These are phyloP conservation scores for Dendroctonus valens DNA, from an alignment of 1,140 invertebrate species.

Conservation along the genomic window DNA sequence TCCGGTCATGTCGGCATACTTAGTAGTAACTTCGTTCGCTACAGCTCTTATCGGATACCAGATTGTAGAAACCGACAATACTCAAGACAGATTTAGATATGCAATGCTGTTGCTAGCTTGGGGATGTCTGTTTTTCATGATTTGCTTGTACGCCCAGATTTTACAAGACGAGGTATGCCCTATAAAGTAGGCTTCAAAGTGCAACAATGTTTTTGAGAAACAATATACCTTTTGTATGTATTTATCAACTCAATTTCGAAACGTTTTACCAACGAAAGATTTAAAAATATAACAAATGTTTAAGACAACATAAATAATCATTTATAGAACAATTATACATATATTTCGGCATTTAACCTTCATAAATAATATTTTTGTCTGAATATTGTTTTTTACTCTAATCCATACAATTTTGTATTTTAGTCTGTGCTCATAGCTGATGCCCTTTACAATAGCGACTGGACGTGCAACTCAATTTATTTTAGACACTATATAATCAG, in stretches of 20 bases:
- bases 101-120: slow-evolving; percentile 13
- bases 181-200: too few relatives aligned
- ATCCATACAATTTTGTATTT: neutral
- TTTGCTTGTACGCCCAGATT: slow-evolving; percentile 12
- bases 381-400: too few relatives aligned
- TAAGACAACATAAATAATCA: too few relatives aligned
- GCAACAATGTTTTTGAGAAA: neutral
- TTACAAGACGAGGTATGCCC: slow-evolving; percentile 7
- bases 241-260: neutral
- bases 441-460: neutral
- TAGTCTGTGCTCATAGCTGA: neutral
- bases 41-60: slow-evolving; percentile 15
- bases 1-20: slow-evolving; percentile 2
- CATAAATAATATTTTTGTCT: too few relatives aligned
- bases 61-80: slow-evolving; percentile 1
- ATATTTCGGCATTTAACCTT: too few relatives aligned
- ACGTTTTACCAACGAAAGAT: too few relatives aligned
- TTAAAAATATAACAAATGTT: too few relatives aligned
- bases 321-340: too few relatives aligned
- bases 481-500: neutral
- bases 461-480: neutral
- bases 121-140: slow-evolving; percentile 14
- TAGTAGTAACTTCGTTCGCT: slow-evolving; percentile 17
- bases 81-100: slow-evolving; percentile 17
- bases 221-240: neutral